Percentiles rank a stretch among this genome's conserved stretches.
phyloP scores from a whole-genome alignment of 2,797 vertebrate genomes.

The Trichosurus vulpecula region DNA sequence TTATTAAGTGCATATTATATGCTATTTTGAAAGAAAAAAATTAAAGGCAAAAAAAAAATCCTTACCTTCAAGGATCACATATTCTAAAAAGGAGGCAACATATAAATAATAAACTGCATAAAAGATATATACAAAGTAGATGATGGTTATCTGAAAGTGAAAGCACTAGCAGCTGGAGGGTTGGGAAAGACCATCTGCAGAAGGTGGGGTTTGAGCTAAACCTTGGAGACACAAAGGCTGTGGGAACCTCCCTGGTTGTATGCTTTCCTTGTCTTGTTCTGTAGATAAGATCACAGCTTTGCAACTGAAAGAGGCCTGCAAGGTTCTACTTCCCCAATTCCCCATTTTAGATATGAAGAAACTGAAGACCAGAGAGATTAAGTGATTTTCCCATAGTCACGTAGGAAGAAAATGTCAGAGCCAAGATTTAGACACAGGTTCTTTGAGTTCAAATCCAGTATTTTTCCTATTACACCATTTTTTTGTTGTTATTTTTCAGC shows the following conservation, averaged over 20 bases:
- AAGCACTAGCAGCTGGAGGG: background rate
- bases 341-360: background rate
- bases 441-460: background rate
- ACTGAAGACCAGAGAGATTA: background rate
- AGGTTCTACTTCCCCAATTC: background rate
- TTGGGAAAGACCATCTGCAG: background rate
- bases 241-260: background rate
- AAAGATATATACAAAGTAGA: background rate
- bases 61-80: background rate
- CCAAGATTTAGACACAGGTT: background rate
- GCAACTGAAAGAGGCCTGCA: background rate
- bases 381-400: background rate
- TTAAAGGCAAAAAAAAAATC: background rate
- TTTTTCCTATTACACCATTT: background rate
- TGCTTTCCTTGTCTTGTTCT: background rate
- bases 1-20: background rate
- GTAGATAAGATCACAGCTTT: background rate
- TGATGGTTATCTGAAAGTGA: background rate
- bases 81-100: background rate
- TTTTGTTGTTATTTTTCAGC: background rate
- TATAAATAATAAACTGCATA: background rate
- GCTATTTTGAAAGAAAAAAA: background rate
- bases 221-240: background rate
- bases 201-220: background rate
- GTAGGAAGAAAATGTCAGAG: background rate